These are phyloP conservation scores for Biston betularia DNA, from an alignment of 2,888 invertebrate genomes.

Conservation along the genomic window DNA sequence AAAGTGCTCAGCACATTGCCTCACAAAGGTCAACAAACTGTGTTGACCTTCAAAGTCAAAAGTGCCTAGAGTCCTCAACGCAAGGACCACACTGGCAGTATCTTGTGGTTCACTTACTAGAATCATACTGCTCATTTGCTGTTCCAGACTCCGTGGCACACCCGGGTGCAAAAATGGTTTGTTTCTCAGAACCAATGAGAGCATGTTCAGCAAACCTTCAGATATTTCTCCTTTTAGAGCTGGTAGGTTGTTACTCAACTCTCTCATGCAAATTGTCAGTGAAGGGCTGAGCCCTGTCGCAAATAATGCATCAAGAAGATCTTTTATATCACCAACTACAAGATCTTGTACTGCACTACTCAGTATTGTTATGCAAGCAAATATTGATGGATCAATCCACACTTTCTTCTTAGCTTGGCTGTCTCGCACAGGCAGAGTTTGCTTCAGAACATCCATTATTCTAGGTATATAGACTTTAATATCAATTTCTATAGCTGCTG, in stretches of 20 bases:
- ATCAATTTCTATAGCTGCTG: constrained; percentile 94
- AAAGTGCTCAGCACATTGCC: constrained; percentile 96
- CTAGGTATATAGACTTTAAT: constrained; percentile 92
- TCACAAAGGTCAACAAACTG: constrained; percentile 95
- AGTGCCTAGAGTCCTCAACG: constrained; percentile 95
- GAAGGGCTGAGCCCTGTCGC: constrained; percentile 96
- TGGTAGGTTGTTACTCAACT: constrained; percentile 95
- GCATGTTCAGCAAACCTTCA: constrained; percentile 95
- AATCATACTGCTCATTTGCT: constrained; percentile 79
- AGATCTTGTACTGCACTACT: constrained; percentile 94
- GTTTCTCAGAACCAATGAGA: constrained; percentile 96
- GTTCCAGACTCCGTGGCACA: constrained; percentile 88
- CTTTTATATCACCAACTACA: constrained; percentile 92
- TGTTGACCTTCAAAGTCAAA: constrained; percentile 96
- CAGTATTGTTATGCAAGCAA: constrained; percentile 96
- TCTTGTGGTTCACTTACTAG: constrained; percentile 88
- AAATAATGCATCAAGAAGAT: constrained; percentile 96
- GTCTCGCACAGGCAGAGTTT: constrained; percentile 92
- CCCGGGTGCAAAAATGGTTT: constrained; percentile 94
- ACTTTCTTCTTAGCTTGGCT: constrained; percentile 91
- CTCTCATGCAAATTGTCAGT: constrained; percentile 95
- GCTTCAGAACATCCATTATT: constrained; percentile 94
- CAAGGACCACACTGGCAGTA: constrained; percentile 94
- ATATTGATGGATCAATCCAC: constrained; percentile 94
- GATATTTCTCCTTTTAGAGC: constrained; percentile 95